Evolutionary conservation across 2,113 vertebrate species (phyloP).

Genomic region (Murina feae): DNA sequence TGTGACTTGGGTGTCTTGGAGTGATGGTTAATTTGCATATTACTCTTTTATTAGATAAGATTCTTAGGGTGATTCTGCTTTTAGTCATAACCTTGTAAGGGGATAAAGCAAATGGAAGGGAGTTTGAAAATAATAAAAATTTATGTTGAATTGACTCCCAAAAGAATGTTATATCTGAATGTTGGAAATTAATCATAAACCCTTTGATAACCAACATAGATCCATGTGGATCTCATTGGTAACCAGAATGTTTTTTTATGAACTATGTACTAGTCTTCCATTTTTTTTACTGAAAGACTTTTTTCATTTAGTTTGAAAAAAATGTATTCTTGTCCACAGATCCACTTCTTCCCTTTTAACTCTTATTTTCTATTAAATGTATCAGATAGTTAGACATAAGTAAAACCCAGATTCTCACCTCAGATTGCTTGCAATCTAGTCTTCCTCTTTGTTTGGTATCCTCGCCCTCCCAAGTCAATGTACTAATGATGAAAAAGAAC

Average conservation of each 20-base stretch:
- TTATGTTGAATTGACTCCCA: slow-evolving; percentile 11
- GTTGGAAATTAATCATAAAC: not conserved
- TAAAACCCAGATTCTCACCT: not conserved
- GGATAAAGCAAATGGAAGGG: slow-evolving; percentile 14
- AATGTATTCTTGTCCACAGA: not conserved
- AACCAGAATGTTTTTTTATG: not conserved
- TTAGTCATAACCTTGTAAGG: slow-evolving; percentile 52
- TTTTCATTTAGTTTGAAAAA: not conserved
- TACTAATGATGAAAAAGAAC: not conserved
- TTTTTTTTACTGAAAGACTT: not conserved
- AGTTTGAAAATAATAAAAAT: slow-evolving; percentile 34
- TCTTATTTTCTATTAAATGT: not conserved
- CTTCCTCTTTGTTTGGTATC: not conserved
- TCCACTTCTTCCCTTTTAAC: not conserved
- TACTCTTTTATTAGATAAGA: too few relatives aligned
- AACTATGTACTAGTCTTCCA: not conserved
- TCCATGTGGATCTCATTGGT: not conserved
- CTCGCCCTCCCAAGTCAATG: not conserved
- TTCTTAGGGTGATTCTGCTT: slow-evolving; percentile 41
- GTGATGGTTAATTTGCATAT: too few relatives aligned
- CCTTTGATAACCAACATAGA: not conserved
- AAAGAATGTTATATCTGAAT: not conserved
- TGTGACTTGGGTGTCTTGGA: too few relatives aligned
- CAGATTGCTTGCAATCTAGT: not conserved
- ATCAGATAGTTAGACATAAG: not conserved